These are phyloP conservation scores for Hippasteria phrygiana DNA, from an alignment of 53 echinoderm and acorn worm species.

Conservation along the genomic window DNA sequence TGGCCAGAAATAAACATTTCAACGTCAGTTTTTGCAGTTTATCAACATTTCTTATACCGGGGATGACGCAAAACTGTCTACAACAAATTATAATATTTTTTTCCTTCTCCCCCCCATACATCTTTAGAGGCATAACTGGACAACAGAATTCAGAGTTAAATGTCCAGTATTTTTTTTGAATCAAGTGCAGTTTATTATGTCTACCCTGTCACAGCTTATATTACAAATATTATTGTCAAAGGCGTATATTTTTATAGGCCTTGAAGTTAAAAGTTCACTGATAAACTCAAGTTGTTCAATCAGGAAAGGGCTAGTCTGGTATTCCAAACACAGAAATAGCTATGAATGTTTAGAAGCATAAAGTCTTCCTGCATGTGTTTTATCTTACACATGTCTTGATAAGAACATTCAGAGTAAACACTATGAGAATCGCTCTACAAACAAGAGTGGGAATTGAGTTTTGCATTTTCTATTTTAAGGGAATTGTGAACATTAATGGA, in stretches of 20 bases:
- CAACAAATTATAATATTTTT: no score
- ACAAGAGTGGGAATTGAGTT: no score
- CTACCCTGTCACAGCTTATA: neutral
- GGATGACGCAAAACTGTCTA: no score
- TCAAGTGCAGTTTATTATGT: neutral
- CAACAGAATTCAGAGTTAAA: no score
- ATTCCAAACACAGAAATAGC: neutral
- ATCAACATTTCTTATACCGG: no score
- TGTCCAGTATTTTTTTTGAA: neutral
- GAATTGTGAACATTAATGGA: no score
- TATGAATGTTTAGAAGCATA: neutral
- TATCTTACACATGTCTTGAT: neutral
- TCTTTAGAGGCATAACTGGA: no score
- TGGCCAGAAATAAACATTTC: no score
- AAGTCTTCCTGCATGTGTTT: neutral
- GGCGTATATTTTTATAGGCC: neutral
- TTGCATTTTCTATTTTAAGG: no score
- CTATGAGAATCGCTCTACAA: no score
- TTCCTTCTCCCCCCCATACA: no score
- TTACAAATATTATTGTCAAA: neutral
- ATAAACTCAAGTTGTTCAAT: slow-evolving; percentile 10
- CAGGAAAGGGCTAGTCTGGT: neutral
- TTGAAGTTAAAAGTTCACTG: neutral
- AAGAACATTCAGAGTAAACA: neutral
- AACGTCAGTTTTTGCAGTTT: no score